phyloP scores from a whole-genome alignment of 2,888 invertebrate species.

The Priocnemis perturbator region DNA sequence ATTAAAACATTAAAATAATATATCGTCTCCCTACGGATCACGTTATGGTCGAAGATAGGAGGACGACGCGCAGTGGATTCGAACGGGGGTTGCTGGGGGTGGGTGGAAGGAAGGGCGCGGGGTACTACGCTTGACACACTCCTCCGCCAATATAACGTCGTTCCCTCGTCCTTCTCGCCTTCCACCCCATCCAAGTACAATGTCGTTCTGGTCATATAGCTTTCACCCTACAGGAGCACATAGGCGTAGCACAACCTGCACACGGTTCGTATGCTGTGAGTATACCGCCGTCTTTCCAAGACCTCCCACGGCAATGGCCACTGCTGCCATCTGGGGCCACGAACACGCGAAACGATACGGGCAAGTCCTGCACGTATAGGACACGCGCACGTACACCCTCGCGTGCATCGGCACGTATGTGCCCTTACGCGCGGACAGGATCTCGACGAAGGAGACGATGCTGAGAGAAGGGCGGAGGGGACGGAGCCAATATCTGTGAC shows the following conservation, averaged over 20 bases:
- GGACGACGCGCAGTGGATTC: slow-evolving; percentile 23
- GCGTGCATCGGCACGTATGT: slow-evolving; percentile 2
- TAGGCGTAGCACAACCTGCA: slow-evolving; percentile 22
- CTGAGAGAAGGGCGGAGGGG: slow-evolving; percentile 33
- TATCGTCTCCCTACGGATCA: slow-evolving; percentile 64
- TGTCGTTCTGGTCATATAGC: slow-evolving; percentile 35
- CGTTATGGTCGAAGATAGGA: slow-evolving; percentile 50
- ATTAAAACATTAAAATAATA: slow-evolving; percentile 75
- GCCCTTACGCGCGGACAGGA: neutral
- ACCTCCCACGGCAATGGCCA: slow-evolving; percentile 33
- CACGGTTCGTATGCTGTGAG: neutral
- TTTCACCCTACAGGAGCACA: slow-evolving; percentile 22
- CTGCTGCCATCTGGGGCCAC: slow-evolving; percentile 63
- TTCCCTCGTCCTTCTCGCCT: slow-evolving; percentile 49
- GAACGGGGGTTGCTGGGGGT: neutral
- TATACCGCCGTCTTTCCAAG: slow-evolving; percentile 22
- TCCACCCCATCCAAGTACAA: slow-evolving; percentile 29
- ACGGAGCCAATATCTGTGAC: slow-evolving; percentile 61
- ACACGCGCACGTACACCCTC: slow-evolving; percentile 6
- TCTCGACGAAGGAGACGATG: slow-evolving; percentile 6
- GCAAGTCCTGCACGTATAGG: slow-evolving; percentile 25
- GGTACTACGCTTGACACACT: slow-evolving; percentile 62
- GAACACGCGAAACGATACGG: slow-evolving; percentile 48
- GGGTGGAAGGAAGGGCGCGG: slow-evolving; percentile 10
- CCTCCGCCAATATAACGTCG: slow-evolving; percentile 51